Conservation (phyloP, 2,797 vertebrate species). For the Pangasius larnaudii region DNA sequence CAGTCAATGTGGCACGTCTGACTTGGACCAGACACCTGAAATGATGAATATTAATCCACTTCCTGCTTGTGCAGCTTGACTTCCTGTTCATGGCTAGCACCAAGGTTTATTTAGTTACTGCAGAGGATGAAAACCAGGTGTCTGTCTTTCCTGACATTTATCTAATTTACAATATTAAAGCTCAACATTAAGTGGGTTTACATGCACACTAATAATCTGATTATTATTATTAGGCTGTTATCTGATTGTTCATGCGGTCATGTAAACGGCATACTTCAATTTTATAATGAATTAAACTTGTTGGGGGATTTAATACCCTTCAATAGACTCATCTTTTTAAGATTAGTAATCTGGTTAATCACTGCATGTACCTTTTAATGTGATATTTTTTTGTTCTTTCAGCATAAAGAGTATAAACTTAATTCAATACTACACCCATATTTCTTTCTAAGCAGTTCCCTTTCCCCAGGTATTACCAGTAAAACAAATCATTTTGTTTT, state of each 20-base stretch:
- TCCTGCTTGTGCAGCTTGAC: constrained; percentile 13
- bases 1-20: constrained; percentile 21
- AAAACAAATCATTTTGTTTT: background rate
- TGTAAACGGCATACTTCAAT: background rate
- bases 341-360: background rate
- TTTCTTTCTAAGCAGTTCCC: background rate
- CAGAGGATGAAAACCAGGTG: background rate
- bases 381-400: background rate
- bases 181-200: background rate
- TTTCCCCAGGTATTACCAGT: background rate
- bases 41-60: constrained; percentile 6
- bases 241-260: background rate
- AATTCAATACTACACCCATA: background rate
- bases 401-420: background rate
- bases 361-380: background rate
- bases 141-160: background rate
- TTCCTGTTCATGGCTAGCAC: background rate
- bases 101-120: background rate
- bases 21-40: constrained; percentile 30
- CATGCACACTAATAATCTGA: background rate
- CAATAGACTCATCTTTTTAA: background rate
- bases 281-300: background rate
- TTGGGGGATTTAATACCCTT: background rate
- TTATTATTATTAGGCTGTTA: background rate
- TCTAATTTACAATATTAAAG: background rate